phyloP scores from a whole-genome alignment of 2,113 vertebrate genomes.

The Poecile atricapillus region DNA sequence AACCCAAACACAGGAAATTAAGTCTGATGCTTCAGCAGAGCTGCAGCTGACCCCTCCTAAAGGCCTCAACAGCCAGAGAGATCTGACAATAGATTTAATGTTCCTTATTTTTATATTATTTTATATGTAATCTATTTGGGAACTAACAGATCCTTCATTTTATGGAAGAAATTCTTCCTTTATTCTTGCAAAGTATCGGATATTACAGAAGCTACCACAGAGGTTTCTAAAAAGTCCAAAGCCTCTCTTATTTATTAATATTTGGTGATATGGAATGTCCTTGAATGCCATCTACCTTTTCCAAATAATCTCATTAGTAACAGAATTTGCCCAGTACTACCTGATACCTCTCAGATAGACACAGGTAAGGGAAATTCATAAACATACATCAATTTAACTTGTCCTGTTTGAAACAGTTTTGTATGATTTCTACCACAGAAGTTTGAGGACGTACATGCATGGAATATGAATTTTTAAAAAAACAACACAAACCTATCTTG shows the following conservation, averaged over 20 bases:
- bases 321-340: neutral
- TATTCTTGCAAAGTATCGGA: neutral
- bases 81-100: neutral
- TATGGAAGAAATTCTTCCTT: neutral
- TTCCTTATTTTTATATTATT: neutral
- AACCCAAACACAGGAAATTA: conserved; percentile 28
- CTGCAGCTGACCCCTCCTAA: neutral
- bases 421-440: neutral
- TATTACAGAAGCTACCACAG: neutral
- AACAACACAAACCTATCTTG: neutral
- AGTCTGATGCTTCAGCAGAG: neutral
- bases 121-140: neutral
- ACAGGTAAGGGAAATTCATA: neutral
- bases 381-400: neutral
- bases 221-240: neutral
- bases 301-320: neutral
- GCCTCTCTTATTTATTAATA: neutral
- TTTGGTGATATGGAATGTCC: neutral
- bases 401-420: neutral
- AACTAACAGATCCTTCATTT: neutral
- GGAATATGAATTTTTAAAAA: neutral
- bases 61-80: neutral
- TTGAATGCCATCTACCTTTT: neutral
- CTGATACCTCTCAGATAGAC: neutral
- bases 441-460: neutral